Base-by-base conservation (phyloP, 2,113 vertebrate species). In the Hippocampus mohnikei region DNA sequence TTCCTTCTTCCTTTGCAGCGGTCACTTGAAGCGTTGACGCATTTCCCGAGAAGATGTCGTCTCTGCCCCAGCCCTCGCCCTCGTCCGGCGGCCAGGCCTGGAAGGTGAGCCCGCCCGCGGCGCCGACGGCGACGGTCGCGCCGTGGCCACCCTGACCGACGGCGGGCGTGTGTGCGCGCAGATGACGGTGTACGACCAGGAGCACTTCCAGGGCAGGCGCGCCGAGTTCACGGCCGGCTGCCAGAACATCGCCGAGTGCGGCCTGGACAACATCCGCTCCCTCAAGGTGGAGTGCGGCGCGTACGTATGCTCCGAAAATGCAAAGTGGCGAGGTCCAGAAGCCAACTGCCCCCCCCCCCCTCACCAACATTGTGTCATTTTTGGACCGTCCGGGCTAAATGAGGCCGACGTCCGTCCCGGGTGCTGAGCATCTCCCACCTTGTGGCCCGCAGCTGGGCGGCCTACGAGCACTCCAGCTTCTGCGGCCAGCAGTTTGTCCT, bases 151-250 rank as follows among this genome's bases (percentile, higher is more conserved):
- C 46, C 0, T 3, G 46, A 48, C 2, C 3, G 46, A 48, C 3
- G 46, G 13, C 5, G 2, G 41, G 41, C 41, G 41, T 15, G 9
- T 53, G 33, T 53, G 66, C 71, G 64, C 87, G 61, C 91, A 98
- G 96, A 95, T 99, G 88, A 98, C 95, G 0, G 94, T 96, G 84
- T 98, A 98, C 7, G 95, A 99, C 74, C 96, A 98, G 90, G 95
- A 98, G 87, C 92, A 94, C 85, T 98, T 97, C 91, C 97, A 98
- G 89, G 96, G 97, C 68, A 96, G 94, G 84, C 94, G 95, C 78
- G 94, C 95, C 93, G 95, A 98, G 89, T 98, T 98, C 86, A 95
- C 94, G 1, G 90, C 94, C 21, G 88, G 94, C 88, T 98, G 96
- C 75, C 92, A 96, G 84, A 98, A 96, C 87, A 93, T 97, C 81